Base-by-base conservation (phyloP, 2,113 vertebrate species). In the Oreotrochilus melanogaster region DNA sequence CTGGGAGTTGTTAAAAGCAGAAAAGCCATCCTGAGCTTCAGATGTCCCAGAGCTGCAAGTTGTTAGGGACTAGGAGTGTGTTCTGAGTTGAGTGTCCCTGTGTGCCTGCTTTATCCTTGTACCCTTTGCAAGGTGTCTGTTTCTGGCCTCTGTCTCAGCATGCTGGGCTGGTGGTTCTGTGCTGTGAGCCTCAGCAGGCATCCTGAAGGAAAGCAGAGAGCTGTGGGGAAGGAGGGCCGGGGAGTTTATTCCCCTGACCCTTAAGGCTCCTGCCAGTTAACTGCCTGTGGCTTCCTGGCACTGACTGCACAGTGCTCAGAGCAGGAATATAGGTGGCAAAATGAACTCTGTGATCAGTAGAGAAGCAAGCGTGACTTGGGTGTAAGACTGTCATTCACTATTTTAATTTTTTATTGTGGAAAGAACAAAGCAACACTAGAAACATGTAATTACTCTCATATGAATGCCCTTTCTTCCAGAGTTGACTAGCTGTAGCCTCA, bases 381-480 rank as follows among this genome's bases (percentile, higher is more conserved):
- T 53, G 14, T 47, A 33, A 72, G 43, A 14, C 6, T 39, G 39
- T 11, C 39, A 39, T 39, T 47, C 13, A 17, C 27, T 27, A 7
- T 43, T 31, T 50, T 65, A 14, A 15, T 37, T 50, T 31, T 48
- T 78, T 21, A 27, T 9, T 18, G n/a, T 54, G 25, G 47, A 33
- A 74, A 42, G 22, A 31, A 27, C 9, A 19, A 42, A 50, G 22
- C 7, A 19, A 42, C 43, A 18, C 5, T 10, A 43, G 14, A 37
- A 28, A 10, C 7, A 15, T 3, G 0, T 23, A 10, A 19, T 35
- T 23, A 25, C 19, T n/a, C 5, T 33, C 1, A 1, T 8, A 6
- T 17, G 71, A 75, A 12, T 22, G 50, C 35, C 19, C 6, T 83
- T 86, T 58, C 57, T 47, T 9, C 19, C 42, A 2, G 17, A 28